Conservation (phyloP, 2,888 invertebrate genomes). For the Acrobasis suavella region DNA sequence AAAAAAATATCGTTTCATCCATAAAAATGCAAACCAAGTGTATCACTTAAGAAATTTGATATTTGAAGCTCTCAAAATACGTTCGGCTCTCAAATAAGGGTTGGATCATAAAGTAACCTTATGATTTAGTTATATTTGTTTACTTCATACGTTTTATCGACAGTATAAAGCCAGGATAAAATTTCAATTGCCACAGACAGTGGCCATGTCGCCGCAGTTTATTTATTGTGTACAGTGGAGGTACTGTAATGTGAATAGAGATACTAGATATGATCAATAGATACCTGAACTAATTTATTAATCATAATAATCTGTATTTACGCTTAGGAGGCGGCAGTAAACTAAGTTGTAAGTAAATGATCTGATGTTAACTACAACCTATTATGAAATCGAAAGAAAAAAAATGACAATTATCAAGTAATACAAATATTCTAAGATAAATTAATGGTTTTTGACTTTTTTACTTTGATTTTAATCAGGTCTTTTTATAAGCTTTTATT, state of each 20-base stretch:
- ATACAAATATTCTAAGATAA: too few species aligned
- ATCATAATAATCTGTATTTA: too few species aligned
- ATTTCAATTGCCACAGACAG: slow-evolving; percentile 81
- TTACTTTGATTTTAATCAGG: too few species aligned
- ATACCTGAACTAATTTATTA: too few species aligned
- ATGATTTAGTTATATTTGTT: slow-evolving; percentile 64
- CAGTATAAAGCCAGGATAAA: slow-evolving; percentile 76
- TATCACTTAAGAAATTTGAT: slow-evolving; percentile 1
- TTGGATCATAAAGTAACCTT: slow-evolving; percentile 50
- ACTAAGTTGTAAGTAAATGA: too few species aligned
- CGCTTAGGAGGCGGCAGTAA: too few species aligned
- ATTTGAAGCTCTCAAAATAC: slow-evolving; percentile 10
- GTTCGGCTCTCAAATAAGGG: slow-evolving; percentile 18
- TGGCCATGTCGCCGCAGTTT: slow-evolving; percentile 67
- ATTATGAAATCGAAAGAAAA: too few species aligned
- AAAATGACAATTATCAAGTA: too few species aligned
- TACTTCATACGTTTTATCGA: slow-evolving; percentile 75
- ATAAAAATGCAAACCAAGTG: slow-evolving; percentile 16
- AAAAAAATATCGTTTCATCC: background rate
- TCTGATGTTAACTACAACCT: too few species aligned
- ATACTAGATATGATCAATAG: slow-evolving; percentile 5
- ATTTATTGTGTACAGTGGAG: slow-evolving; percentile 73
- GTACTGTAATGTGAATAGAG: slow-evolving; percentile 40
- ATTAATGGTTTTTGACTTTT: too few species aligned
- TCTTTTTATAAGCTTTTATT: too few species aligned